phyloP scores from a whole-genome alignment of 2,888 invertebrate genomes.

The Seira sanloemensis region DNA sequence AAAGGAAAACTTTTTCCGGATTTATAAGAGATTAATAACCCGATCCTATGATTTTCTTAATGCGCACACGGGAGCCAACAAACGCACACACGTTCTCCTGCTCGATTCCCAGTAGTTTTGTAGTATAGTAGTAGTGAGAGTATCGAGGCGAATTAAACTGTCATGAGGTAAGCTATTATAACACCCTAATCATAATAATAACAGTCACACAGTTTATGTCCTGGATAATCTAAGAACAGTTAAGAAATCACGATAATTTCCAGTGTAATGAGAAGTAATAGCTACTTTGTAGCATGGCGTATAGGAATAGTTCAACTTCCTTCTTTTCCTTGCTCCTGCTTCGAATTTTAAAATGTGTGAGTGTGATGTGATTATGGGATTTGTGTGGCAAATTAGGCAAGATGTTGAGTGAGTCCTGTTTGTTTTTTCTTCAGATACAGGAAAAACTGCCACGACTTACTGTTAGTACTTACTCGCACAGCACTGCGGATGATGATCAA shows the following conservation, averaged over 20 bases:
- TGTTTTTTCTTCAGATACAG: slow-evolving; percentile 1
- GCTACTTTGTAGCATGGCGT: no score
- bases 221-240: background rate
- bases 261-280: background rate
- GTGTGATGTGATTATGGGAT: slow-evolving; percentile 49
- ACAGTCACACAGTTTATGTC: background rate
- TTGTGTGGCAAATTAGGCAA: slow-evolving; percentile 50
- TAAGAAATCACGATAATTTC: background rate
- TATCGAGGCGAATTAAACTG: slow-evolving; percentile 41
- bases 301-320: slow-evolving; percentile 19
- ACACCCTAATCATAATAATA: background rate
- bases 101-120: no score
- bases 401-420: slow-evolving; percentile 31
- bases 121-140: no score
- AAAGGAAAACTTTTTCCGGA: slow-evolving; percentile 42
- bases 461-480: background rate
- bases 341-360: background rate
- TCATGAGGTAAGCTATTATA: slow-evolving; percentile 14
- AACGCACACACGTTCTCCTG: background rate
- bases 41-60: slow-evolving; percentile 52
- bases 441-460: slow-evolving; percentile 24
- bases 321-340: background rate
- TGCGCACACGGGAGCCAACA: background rate
- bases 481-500: background rate
- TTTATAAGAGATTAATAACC: slow-evolving; percentile 64